Evolutionary conservation across 2,113 vertebrate genomes (phyloP), one percentile per base, ranked within the genome.

Genomic region (Gasterosteus aculeatus): DNA sequence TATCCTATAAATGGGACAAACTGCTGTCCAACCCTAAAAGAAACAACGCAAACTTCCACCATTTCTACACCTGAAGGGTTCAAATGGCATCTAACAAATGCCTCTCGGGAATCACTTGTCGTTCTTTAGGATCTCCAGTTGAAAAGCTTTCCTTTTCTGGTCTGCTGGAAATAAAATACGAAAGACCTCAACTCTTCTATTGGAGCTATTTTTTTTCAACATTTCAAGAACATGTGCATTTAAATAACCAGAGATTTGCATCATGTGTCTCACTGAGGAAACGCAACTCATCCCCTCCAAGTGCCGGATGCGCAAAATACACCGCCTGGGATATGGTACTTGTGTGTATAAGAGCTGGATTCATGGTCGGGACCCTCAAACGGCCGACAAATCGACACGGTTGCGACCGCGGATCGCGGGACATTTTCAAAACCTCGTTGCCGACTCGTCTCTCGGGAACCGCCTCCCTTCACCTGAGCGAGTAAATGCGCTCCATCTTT

Each of bases 231-330:
- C 47, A 29, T 4, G 4, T 19, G 8, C 47, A 38, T 35, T 18
- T 31, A 41, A 4, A 16, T 41, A n/a, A 44, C 15, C 16, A 9
- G 15, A 10, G 16, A 18, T n/a, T 64, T 60, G 31, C 60, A 46
- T 2, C 22, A 29, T 72, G 53, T n/a, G 51, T 19, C 19, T 41
- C 29, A 19, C 10, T 10, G 44, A 22, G 38, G 16, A 72, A 59
- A 15, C 2, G 2, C 47, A 41, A 61, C n/a, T n/a, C 35, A 19
- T 18, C 3, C 0, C 10, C 7, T 3, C 49, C 29, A 19, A 18
- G n/a, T 22, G 47, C 42, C 14, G 4, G 39, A 69, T 26, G 10
- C 14, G 11, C 42, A 26, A 73, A 82, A 78, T 39, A 67, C 75
- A 62, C 15, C 0, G 7, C 8, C 16, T 7, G 10, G 7, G 19